A percentile compares a stretch with the other conserved stretches of the same genome.
Evolutionary conservation across 2,797 vertebrate species (phyloP).

Genomic region (Platyrinchus mystaceus): DNA sequence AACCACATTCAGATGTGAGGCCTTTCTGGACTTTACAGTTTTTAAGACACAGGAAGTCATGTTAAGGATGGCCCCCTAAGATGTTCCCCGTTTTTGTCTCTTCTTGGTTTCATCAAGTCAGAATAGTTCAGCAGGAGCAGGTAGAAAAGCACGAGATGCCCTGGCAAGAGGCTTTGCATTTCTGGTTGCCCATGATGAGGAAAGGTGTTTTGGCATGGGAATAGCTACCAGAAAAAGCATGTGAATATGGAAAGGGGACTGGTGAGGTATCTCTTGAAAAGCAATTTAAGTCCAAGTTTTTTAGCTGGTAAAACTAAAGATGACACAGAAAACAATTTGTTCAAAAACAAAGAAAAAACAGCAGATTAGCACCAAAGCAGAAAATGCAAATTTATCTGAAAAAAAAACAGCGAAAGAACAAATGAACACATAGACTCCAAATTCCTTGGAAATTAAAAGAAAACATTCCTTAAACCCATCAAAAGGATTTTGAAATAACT

Average conservation of each 20-base stretch:
- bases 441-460: neutral
- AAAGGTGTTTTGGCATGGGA: neutral
- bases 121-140: neutral
- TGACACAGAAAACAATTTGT: rapidly evolving
- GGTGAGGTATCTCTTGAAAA: neutral
- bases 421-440: neutral
- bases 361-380: neutral
- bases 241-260: neutral
- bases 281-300: neutral
- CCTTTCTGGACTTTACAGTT: neutral
- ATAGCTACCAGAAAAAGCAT: neutral
- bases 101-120: neutral
- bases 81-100: neutral
- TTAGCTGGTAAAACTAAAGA: neutral
- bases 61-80: neutral
- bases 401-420: neutral
- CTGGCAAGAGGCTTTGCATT: neutral
- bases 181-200: neutral
- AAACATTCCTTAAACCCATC: neutral
- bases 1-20: neutral
- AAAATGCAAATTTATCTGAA: neutral
- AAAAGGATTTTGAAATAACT: neutral
- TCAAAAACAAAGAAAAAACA: neutral
- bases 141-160: neutral
- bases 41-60: neutral